A percentile compares a stretch with the other conserved stretches of the same genome.
Conservation (phyloP, 2,113 vertebrate genomes). For the Euleptes europaea region DNA sequence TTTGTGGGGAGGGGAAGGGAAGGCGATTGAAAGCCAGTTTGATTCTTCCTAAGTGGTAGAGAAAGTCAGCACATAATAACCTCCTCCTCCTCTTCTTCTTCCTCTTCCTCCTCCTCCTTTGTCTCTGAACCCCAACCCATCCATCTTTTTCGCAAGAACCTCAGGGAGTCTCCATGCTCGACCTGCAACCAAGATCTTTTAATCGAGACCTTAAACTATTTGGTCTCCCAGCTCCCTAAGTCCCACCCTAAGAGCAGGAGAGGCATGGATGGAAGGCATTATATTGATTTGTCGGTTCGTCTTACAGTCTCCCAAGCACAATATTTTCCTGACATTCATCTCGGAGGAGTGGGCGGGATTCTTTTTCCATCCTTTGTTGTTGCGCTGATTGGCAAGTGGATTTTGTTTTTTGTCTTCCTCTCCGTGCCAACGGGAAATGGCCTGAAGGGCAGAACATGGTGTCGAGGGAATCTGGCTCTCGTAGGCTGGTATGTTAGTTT, state of each 20-base stretch:
- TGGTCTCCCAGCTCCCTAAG: neutral
- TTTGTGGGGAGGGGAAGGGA: too few species aligned
- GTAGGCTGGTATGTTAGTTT: neutral
- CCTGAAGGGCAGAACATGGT: neutral
- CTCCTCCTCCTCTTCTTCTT: too few species aligned
- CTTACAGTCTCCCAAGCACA: neutral
- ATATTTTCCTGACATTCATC: neutral
- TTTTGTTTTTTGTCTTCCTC: neutral
- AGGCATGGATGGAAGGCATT: neutral
- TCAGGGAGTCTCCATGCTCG: constrained; percentile 10
- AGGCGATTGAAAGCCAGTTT: too few species aligned
- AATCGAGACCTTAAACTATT: neutral
- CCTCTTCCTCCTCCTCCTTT: too few species aligned
- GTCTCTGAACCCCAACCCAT: neutral
- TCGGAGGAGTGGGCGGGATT: neutral
- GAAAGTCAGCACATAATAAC: too few species aligned
- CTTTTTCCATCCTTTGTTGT: neutral
- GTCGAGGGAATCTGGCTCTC: too few species aligned
- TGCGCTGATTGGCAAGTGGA: neutral
- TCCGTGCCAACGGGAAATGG: neutral
- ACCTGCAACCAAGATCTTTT: neutral
- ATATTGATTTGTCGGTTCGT: neutral
- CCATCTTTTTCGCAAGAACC: neutral
- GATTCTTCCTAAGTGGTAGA: too few species aligned
- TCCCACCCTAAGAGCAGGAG: neutral